Evolutionary conservation across 2,888 invertebrate species (phyloP).

Genomic region (Noctua fimbriata): DNA sequence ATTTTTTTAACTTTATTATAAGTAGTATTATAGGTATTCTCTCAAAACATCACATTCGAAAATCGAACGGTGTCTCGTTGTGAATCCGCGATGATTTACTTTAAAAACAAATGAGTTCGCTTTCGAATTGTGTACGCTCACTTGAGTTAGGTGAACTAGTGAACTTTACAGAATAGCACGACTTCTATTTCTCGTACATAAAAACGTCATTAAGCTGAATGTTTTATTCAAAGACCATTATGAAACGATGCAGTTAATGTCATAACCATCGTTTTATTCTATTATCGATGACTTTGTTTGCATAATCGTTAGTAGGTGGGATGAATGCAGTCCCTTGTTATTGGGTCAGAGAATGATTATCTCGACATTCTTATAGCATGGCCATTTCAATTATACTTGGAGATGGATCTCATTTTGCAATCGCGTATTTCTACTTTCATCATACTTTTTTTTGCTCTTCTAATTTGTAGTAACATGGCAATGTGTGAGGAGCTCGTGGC

Average conservation of each 20-base stretch:
- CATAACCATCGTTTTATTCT: neutral
- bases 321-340: neutral
- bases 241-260: neutral
- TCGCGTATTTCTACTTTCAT: too few species aligned
- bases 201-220: neutral
- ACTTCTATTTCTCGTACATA: neutral
- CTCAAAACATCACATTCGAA: neutral
- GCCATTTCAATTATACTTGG: too few species aligned
- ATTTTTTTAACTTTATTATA: too few species aligned
- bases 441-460: too few species aligned
- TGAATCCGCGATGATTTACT: too few species aligned
- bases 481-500: too few species aligned
- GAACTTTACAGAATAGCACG: neutral
- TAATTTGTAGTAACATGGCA: too few species aligned
- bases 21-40: neutral
- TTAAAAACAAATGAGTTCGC: too few species aligned
- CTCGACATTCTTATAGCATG: neutral
- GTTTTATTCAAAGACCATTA: neutral
- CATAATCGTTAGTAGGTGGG: constrained; percentile 16
- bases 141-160: neutral
- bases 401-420: too few species aligned
- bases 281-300: constrained; percentile 26
- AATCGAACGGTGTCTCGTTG: neutral
- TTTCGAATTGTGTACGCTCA: neutral
- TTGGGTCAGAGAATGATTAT: neutral